These are phyloP conservation scores for Diaperis boleti DNA, from an alignment of 2,888 invertebrate species.

Conservation along the genomic window DNA sequence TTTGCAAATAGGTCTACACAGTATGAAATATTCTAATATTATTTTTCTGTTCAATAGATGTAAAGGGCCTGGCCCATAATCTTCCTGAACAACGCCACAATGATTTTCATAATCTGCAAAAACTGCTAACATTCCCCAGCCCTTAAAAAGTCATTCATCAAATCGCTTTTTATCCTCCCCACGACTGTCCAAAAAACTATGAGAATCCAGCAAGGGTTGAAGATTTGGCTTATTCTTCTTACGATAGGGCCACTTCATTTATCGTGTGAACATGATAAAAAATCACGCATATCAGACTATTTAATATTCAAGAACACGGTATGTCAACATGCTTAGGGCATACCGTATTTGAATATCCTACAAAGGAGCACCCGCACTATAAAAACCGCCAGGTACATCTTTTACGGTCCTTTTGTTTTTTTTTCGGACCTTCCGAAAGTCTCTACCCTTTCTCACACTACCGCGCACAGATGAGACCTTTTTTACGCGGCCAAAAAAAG, in stretches of 20 bases:
- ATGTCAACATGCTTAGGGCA: constrained; percentile 63
- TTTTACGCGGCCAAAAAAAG: constrained; percentile 31
- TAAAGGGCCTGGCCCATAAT: too few relatives aligned
- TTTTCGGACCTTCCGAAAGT: constrained; percentile 58
- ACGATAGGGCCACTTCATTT: constrained; percentile 53
- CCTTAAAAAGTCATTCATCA: constrained; percentile 23
- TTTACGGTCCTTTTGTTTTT: constrained; percentile 56
- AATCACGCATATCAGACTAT: constrained; percentile 59
- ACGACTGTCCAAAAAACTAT: neutral
- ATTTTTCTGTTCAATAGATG: too few relatives aligned
- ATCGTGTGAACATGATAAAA: constrained; percentile 64
- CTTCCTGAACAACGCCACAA: too few relatives aligned
- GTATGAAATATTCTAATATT: too few relatives aligned
- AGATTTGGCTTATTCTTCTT: constrained; percentile 27
- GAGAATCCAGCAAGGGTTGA: constrained; percentile 16
- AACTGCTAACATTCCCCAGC: constrained; percentile 13
- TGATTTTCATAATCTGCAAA: constrained; percentile 17
- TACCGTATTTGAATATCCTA: constrained; percentile 55
- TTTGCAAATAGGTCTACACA: too few relatives aligned
- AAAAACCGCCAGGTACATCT: constrained; percentile 64
- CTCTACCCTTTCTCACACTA: constrained; percentile 61
- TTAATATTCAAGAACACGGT: constrained; percentile 67
- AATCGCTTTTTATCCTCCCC: constrained; percentile 2
- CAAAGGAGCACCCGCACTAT: constrained; percentile 61
- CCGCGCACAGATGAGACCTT: constrained; percentile 42